Base-by-base conservation (phyloP, 2,113 vertebrate species). In the Onychostoma macrolepis region DNA sequence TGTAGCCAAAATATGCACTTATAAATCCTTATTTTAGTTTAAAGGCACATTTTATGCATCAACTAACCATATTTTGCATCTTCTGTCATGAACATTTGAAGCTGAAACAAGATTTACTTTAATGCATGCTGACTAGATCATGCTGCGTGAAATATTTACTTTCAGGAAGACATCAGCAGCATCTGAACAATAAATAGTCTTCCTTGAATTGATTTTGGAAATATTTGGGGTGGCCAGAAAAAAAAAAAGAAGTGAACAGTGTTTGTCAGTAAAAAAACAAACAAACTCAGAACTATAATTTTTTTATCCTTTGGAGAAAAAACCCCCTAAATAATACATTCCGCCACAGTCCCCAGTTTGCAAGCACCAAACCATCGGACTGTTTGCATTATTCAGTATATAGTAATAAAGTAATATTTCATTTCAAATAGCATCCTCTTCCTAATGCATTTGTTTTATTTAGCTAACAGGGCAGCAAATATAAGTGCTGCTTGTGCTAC, bases 381-480 rank as follows among this genome's bases (percentile, higher is more conserved):
- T 72, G 58, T 76, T 58, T 79, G 72, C 61, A 85, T 85, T 85
- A 87, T 86, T 87, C 76, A 88, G 61, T 83, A 53, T 65, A 45
- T n/a, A 53, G 84, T 75, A 80, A 88, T 76, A 79, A 43, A 67
- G 43, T 24, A 21, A 80, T 83, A n/a, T 38, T 72, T 77, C 45
- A 79, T 53, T 76, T 71, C 19, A 15, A 78, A 58, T 43, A 89
- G 63, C 8, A 26, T 43, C 19, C 10, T 67, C 15, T 63, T 45
- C 30, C 63, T 41, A 77, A 50, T 43, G 63, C 38, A 84, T 41
- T 61, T 21, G 45, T 69, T 86, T 36, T 65, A 28, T 84, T 53
- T 75, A 56, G 6, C 81, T n/a, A 71, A 53, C 43, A 72, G 19
- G 33, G 41, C 26, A 71, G 65, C 45, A 50, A 61, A 80, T 78